phyloP scores from a whole-genome alignment of 1,140 invertebrate genomes.

The Drosophila tani region DNA sequence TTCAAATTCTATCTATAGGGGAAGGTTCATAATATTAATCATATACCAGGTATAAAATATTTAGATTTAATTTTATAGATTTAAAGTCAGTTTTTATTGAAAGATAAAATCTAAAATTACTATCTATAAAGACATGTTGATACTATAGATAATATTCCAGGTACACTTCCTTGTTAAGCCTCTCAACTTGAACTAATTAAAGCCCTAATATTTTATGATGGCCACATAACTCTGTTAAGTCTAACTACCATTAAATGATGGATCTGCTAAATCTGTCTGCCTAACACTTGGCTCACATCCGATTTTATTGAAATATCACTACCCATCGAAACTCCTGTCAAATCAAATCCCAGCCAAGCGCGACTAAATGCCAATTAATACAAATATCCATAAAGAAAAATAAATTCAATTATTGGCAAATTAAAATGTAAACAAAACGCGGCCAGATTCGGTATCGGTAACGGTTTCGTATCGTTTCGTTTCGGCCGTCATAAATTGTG shows the following conservation, averaged over 20 bases:
- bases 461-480: conserved; percentile 37
- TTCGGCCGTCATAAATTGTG: conserved; percentile 72
- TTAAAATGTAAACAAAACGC: conserved; percentile 64
- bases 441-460: conserved; percentile 43
- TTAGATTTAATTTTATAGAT: too few relatives aligned
- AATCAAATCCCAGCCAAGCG: conserved; percentile 5
- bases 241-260: conserved; percentile 1
- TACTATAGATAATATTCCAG: too few relatives aligned
- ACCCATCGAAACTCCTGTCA: conserved; percentile 2
- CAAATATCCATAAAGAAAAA: conserved; percentile 41
- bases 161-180: too few relatives aligned
- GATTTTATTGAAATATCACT: background rate
- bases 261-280: background rate
- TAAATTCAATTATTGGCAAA: conserved; percentile 68
- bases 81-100: too few relatives aligned
- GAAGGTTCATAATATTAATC: too few relatives aligned
- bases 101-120: too few relatives aligned
- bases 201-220: background rate
- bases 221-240: background rate
- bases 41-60: background rate
- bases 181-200: background rate
- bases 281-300: background rate
- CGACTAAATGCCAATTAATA: conserved; percentile 53
- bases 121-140: too few relatives aligned
- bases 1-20: background rate